Evolutionary conservation across 2,797 vertebrate species (phyloP).

Genomic region (Pseudochirops cupreus): DNA sequence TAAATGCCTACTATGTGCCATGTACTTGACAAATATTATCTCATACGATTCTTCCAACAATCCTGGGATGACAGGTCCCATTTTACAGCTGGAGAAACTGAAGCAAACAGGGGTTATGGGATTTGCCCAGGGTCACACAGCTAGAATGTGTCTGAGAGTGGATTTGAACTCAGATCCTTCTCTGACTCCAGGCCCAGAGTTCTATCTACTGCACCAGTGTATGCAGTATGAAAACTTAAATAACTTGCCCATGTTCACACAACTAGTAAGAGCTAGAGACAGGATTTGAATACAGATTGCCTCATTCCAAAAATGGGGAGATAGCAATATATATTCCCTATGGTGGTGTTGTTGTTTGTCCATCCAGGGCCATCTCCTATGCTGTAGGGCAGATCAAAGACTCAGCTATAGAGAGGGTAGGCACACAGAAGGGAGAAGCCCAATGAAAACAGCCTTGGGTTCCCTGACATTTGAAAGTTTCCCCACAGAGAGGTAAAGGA

Average conservation of each 20-base stretch:
- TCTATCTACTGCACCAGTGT: neutral
- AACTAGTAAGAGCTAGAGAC: neutral
- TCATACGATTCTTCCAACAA: neutral
- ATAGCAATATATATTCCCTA: neutral
- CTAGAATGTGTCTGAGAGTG: neutral
- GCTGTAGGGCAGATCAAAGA: neutral
- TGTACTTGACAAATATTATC: neutral
- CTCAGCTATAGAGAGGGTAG: neutral
- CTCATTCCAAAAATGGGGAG: neutral
- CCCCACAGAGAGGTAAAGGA: neutral
- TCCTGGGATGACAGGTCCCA: neutral
- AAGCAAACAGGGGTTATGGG: neutral
- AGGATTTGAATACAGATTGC: neutral
- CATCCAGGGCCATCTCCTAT: neutral
- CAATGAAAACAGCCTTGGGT: neutral
- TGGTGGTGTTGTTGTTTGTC: neutral
- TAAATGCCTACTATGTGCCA: neutral
- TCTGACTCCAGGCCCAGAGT: neutral
- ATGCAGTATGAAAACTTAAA: neutral
- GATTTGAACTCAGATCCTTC: neutral
- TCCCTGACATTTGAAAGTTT: neutral
- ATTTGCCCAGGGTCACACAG: too few species aligned
- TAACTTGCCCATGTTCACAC: neutral
- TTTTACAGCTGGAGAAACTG: neutral
- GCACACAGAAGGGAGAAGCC: neutral